phyloP scores from a whole-genome alignment of 2,888 invertebrate genomes.

The Flabesymbios commensalis region DNA sequence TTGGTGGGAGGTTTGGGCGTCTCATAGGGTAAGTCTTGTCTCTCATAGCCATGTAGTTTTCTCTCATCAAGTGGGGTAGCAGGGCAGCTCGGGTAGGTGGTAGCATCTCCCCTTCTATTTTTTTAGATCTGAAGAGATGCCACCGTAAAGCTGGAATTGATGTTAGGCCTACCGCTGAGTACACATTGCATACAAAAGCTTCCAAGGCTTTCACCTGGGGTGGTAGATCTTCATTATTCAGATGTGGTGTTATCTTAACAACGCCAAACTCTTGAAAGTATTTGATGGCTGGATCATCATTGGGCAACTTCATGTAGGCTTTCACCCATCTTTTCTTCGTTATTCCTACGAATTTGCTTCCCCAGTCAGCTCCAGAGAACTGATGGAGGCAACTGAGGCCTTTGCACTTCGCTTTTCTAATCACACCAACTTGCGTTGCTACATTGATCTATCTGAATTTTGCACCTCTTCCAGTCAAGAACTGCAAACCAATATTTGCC shows the following conservation, averaged over 20 bases:
- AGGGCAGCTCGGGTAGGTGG: constrained; percentile 2
- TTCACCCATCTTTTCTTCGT: constrained; percentile 16
- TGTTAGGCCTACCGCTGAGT: too few species aligned
- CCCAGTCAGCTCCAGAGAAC: constrained; percentile 14
- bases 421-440: constrained; percentile 5
- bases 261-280: too few species aligned
- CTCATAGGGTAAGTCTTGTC: constrained; percentile 1
- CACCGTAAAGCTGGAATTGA: background rate
- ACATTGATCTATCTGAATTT: constrained; percentile 9
- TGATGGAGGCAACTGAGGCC: constrained; percentile 6
- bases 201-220: too few species aligned
- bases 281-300: too few species aligned
- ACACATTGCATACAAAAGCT: too few species aligned
- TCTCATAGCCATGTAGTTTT: background rate
- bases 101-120: constrained; percentile 10
- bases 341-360: constrained; percentile 10
- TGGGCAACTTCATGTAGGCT: background rate
- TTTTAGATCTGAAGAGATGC: constrained; percentile 8
- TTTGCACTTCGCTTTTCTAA: constrained; percentile 10
- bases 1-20: background rate
- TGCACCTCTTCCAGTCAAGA: constrained; percentile 13
- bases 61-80: background rate
- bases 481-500: background rate
- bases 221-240: too few species aligned
- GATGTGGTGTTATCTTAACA: too few species aligned